Evolutionary conservation across 2,113 vertebrate genomes (phyloP).

Genomic region (Malurus elegans): DNA sequence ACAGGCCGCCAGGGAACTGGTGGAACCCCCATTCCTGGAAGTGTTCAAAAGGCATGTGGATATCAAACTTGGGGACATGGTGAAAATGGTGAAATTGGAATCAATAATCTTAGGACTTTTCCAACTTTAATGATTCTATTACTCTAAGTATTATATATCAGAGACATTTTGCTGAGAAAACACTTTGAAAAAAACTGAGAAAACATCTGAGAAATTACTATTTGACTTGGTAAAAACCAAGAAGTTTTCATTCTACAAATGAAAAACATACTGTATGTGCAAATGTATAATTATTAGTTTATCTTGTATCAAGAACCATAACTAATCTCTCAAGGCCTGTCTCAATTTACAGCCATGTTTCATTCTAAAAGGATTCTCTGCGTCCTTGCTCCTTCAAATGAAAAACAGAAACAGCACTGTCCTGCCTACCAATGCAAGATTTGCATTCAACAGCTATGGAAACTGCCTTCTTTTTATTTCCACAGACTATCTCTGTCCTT

Average conservation of each 20-base stretch:
- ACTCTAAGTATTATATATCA: not conserved
- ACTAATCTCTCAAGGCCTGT: not conserved
- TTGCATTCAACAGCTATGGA: not conserved
- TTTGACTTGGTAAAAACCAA: not conserved
- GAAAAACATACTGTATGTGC: not conserved
- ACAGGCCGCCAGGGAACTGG: not conserved
- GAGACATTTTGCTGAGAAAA: not conserved
- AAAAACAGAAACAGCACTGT: not conserved
- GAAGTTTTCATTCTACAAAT: not conserved
- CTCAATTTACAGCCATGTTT: not conserved
- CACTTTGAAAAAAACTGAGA: not conserved
- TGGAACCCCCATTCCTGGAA: not conserved
- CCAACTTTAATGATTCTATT: not conserved
- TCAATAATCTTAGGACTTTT: fast-evolving
- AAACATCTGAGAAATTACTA: not conserved
- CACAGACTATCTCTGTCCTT: not conserved
- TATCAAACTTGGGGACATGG: not conserved
- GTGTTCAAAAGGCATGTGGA: not conserved
- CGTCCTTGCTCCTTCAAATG: not conserved
- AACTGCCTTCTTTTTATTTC: not conserved
- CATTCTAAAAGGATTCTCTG: not conserved
- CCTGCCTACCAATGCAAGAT: not conserved
- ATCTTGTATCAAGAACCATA: not conserved
- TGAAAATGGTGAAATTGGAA: not conserved
- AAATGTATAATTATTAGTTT: not conserved